Percentiles rank a stretch among this genome's conserved stretches.
These are phyloP conservation scores for Heteromurus nitidus DNA, from an alignment of 2,888 invertebrate genomes.

Conservation along the genomic window DNA sequence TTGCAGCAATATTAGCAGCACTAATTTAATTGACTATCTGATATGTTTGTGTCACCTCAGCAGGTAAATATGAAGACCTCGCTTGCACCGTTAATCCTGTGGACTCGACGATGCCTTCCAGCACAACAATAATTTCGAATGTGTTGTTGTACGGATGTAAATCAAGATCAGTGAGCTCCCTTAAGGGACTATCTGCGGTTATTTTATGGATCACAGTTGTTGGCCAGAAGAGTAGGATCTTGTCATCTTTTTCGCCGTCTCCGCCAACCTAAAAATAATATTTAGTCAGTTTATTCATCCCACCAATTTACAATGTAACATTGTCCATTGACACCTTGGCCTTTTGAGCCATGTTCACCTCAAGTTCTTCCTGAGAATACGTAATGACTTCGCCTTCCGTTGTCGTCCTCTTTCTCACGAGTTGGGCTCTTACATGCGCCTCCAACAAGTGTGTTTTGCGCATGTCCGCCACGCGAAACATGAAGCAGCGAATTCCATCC, in stretches of 20 bases:
- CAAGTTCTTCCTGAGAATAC: constrained; percentile 69
- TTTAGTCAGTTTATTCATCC: neutral
- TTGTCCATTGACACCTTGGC: neutral
- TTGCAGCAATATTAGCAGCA: neutral
- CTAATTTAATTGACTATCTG: neutral
- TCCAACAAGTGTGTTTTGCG: constrained; percentile 72
- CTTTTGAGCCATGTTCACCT: neutral
- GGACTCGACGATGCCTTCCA: constrained; percentile 90
- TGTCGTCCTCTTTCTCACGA: constrained; percentile 66
- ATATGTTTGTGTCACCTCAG: constrained; percentile 64
- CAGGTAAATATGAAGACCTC: constrained; percentile 85
- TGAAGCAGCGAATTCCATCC: constrained; percentile 88
- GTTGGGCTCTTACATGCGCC: constrained; percentile 69
- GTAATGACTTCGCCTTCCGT: constrained; percentile 71
- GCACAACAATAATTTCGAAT: constrained; percentile 90
- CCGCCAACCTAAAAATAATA: constrained; percentile 65
- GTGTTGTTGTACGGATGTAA: constrained; percentile 82
- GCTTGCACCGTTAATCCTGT: constrained; percentile 90
- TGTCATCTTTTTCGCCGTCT: constrained; percentile 77
- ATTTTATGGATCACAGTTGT: constrained; percentile 95
- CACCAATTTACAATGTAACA: neutral
- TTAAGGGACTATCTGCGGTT: constrained; percentile 89
- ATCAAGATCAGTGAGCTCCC: constrained; percentile 90
- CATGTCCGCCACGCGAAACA: constrained; percentile 88
- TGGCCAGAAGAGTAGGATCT: constrained; percentile 97